A percentile compares a stretch with the other conserved stretches of the same genome.
phyloP scores from a whole-genome alignment of 2,888 invertebrate species.

The Epistrophe grossulariae region DNA sequence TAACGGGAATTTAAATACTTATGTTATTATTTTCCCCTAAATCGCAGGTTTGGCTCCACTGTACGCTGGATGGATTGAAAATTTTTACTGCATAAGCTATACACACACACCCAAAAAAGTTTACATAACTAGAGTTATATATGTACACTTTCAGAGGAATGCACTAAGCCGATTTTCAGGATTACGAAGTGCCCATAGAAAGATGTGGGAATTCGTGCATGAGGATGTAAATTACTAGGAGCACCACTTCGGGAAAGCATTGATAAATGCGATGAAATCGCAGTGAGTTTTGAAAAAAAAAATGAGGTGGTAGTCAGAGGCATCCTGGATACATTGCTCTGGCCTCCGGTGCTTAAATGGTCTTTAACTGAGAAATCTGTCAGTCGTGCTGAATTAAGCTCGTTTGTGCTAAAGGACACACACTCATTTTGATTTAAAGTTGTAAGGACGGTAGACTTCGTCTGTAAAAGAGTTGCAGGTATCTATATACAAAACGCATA shows the following conservation, averaged over 20 bases:
- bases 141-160: not conserved
- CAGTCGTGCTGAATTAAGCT: slow-evolving; percentile 17
- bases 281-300: not conserved
- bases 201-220: slow-evolving; percentile 51
- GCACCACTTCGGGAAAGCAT: slow-evolving; percentile 14
- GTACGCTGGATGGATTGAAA: not conserved
- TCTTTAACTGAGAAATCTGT: slow-evolving; percentile 5
- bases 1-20: no score
- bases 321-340: not conserved
- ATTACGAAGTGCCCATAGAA: slow-evolving; percentile 13
- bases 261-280: slow-evolving; percentile 46
- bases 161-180: slow-evolving; percentile 51
- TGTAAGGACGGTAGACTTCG: not conserved
- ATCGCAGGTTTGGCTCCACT: no score
- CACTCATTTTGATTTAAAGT: not conserved
- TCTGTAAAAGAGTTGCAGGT: not conserved
- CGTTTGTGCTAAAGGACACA: slow-evolving; percentile 3
- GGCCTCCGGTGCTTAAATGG: slow-evolving; percentile 14
- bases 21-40: no score
- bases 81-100: not conserved
- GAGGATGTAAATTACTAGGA: slow-evolving; percentile 55
- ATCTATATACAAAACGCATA: no score
- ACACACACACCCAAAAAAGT: no score
- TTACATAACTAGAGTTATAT: not conserved
- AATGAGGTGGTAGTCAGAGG: not conserved